Conservation (phyloP, 2,113 vertebrate genomes). For the Proterorhinus semilunaris region DNA sequence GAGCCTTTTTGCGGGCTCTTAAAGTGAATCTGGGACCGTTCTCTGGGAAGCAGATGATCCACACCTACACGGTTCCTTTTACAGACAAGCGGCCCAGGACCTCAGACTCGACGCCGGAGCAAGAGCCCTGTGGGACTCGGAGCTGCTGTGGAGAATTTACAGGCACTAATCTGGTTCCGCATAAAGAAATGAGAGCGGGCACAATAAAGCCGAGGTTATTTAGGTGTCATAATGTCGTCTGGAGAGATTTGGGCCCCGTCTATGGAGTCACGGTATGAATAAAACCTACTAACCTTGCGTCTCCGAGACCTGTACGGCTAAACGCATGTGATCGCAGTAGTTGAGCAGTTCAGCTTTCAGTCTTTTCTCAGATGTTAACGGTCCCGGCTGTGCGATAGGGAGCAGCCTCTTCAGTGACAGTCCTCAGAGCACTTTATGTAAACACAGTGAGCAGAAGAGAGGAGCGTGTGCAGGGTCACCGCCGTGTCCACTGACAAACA, state of each 20-base stretch:
- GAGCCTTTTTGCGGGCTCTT: constrained; percentile 33
- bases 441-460: constrained; percentile 43
- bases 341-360: too few species aligned
- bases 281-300: too few species aligned
- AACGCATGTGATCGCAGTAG: too few species aligned
- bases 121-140: constrained; percentile 51
- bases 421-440: constrained; percentile 4
- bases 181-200: constrained; percentile 15
- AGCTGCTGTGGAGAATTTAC: constrained; percentile 60
- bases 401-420: constrained; percentile 21
- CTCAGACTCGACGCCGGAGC: constrained; percentile 53
- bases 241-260: too few species aligned
- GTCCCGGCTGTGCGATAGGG: constrained; percentile 25
- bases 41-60: constrained; percentile 43
- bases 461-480: constrained; percentile 33
- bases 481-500: constrained; percentile 6
- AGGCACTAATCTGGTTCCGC: constrained; percentile 38
- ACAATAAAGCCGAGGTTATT: too few species aligned
- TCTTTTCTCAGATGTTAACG: neutral
- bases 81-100: constrained; percentile 39
- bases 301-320: too few species aligned
- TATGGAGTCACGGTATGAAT: too few species aligned
- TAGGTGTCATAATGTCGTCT: too few species aligned
- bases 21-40: constrained; percentile 39
- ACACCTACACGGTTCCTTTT: constrained; percentile 51